These are phyloP conservation scores for Pocillopora grandis DNA, from an alignment of 92 coral and sea anemone genomes.

Conservation along the genomic window DNA sequence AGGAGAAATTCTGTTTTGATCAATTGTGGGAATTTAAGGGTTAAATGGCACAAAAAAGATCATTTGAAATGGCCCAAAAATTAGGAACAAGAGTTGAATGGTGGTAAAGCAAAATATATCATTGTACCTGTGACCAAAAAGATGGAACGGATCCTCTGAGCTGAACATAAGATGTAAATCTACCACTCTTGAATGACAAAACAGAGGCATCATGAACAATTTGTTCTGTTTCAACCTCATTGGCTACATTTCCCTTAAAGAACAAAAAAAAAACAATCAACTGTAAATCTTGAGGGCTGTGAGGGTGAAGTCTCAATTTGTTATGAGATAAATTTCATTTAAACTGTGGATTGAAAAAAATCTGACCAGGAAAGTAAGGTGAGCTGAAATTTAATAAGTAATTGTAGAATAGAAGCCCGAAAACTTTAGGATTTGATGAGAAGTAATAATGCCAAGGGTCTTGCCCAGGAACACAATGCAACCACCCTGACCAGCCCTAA, in stretches of 20 bases:
- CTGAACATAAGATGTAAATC: slow-evolving; percentile 91
- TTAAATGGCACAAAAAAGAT: background rate
- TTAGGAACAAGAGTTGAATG: background rate
- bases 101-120: background rate
- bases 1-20: too few species aligned
- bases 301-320: too few species aligned
- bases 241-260: slow-evolving; percentile 93
- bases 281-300: background rate
- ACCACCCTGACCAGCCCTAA: too few species aligned
- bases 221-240: slow-evolving; percentile 98
- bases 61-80: too few species aligned
- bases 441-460: too few species aligned
- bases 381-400: too few species aligned
- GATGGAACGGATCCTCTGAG: slow-evolving; percentile 96
- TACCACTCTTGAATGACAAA: slow-evolving; percentile 80
- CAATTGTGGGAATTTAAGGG: too few species aligned
- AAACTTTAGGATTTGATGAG: too few species aligned
- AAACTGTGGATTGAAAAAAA: too few species aligned
- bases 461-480: background rate
- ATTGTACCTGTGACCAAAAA: slow-evolving; percentile 94
- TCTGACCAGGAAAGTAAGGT: too few species aligned
- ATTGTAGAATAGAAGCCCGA: too few species aligned
- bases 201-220: slow-evolving; percentile 97
- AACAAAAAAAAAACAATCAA: background rate
- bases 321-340: too few species aligned